Evolutionary conservation across 2,888 invertebrate species (phyloP).

Genomic region (Drosophila fungiperda): DNA sequence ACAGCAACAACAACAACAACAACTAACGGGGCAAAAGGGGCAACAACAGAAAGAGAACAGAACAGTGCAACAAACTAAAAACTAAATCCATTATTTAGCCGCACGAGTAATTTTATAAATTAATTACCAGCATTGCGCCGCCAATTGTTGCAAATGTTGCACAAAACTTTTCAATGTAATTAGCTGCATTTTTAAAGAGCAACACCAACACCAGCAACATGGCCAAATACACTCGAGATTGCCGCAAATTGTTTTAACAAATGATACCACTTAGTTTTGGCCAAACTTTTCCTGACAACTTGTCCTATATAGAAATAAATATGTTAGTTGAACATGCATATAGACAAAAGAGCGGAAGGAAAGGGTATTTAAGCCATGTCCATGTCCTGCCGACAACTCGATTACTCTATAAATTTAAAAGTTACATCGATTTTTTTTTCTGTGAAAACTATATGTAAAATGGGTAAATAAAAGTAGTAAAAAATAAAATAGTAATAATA

Average conservation of each 20-base stretch:
- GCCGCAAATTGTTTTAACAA: neutral
- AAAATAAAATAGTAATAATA: no score
- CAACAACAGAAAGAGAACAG: conserved; percentile 13
- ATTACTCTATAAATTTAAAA: neutral
- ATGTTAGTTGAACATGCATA: neutral
- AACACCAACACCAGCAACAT: neutral
- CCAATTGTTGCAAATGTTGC: conserved; percentile 42
- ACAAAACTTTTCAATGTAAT: conserved; percentile 55
- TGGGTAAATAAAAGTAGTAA: neutral
- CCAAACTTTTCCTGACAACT: neutral
- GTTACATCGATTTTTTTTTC: neutral
- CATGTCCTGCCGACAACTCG: neutral
- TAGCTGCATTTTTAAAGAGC: conserved; percentile 35
- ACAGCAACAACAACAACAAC: neutral
- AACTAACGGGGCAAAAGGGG: conserved; percentile 25
- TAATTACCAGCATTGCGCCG: conserved; percentile 56
- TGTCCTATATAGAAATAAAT: neutral
- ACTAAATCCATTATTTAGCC: conserved; percentile 70
- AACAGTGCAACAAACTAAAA: conserved; percentile 35
- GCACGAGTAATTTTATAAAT: conserved; percentile 66
- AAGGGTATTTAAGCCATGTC: neutral
- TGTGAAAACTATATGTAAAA: neutral
- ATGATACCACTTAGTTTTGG: conserved; percentile 4
- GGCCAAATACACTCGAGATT: neutral
- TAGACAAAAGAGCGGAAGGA: neutral